Conservation (phyloP, 2,888 invertebrate species). For the Rhopalosiphum nymphaeae region DNA sequence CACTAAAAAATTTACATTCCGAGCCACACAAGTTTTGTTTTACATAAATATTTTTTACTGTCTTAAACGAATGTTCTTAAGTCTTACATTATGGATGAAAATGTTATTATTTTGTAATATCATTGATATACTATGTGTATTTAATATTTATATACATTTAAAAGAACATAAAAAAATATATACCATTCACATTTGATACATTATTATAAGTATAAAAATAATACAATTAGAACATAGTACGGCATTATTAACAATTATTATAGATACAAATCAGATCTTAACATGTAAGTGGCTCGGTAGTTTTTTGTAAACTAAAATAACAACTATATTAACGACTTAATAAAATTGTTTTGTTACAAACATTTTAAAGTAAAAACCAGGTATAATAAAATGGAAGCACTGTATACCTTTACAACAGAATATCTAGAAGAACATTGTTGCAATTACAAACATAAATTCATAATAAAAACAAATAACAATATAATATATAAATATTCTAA, state of each 20-base stretch:
- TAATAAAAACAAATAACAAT: conserved; percentile 42
- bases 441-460: background rate
- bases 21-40: conserved; percentile 9
- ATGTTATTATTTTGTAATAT: background rate
- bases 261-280: conserved; percentile 17
- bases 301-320: conserved; percentile 19
- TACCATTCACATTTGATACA: background rate
- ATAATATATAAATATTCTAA: conserved; percentile 29
- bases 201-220: conserved; percentile 42
- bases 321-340: background rate
- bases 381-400: conserved; percentile 27
- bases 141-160: background rate
- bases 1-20: conserved; percentile 25
- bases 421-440: background rate
- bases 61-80: background rate
- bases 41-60: background rate
- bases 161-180: background rate
- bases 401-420: conserved; percentile 24
- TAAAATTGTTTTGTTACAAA: background rate
- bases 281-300: conserved; percentile 34
- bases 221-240: conserved; percentile 32
- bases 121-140: background rate
- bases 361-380: background rate
- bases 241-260: conserved; percentile 29
- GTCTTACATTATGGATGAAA: background rate